Percentiles rank a stretch among this genome's conserved stretches.
Evolutionary conservation across 2,797 vertebrate species (phyloP).

Genomic region (Chrosomus eos): DNA sequence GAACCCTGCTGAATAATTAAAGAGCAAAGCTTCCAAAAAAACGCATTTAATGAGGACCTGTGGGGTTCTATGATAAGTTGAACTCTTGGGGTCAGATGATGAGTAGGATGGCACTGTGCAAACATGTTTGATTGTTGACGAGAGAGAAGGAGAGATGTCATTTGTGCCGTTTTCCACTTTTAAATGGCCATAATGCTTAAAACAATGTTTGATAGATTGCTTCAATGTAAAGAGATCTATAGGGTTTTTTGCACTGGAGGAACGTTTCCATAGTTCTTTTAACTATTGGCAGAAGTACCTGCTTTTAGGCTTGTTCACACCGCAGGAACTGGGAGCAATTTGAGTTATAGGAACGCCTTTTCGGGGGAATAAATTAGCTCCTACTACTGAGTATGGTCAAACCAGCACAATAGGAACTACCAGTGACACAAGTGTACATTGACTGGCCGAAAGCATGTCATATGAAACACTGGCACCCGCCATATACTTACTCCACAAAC

Average conservation of each 20-base stretch:
- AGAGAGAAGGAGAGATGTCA: background rate
- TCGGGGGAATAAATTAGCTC: background rate
- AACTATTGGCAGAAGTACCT: background rate
- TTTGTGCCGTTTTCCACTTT: background rate
- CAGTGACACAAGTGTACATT: background rate
- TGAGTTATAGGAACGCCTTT: background rate
- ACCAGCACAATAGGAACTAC: background rate
- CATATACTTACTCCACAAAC: background rate
- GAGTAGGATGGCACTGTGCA: constrained; percentile 36
- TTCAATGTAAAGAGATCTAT: background rate
- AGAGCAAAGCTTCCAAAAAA: constrained; percentile 8
- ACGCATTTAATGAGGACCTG: constrained; percentile 53
- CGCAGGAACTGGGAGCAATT: background rate
- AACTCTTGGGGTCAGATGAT: constrained; percentile 51
- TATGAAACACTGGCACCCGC: background rate
- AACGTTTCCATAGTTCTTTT: background rate
- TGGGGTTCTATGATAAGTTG: constrained; percentile 43
- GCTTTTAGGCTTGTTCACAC: background rate
- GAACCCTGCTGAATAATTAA: constrained; percentile 51
- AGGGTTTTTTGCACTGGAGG: too few species aligned
- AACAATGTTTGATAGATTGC: background rate
- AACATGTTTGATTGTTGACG: constrained; percentile 21
- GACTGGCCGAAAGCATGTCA: background rate
- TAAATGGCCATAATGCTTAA: background rate
- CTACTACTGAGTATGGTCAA: background rate